Evolutionary conservation across 2,797 vertebrate species (phyloP).

Genomic region (Sandelia bainsii): DNA sequence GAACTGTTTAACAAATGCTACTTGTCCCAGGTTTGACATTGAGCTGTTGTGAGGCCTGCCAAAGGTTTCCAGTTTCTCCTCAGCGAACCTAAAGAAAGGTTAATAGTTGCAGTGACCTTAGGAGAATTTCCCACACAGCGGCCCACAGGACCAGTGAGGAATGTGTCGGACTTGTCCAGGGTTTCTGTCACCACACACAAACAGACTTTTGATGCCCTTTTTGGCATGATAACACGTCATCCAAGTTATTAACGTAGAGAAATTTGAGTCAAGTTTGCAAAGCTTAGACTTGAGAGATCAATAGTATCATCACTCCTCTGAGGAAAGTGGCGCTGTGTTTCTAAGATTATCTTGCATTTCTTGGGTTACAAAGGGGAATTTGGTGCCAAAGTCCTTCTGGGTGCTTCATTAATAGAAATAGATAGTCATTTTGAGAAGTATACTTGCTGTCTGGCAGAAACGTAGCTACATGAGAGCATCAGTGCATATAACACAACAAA

Average conservation of each 20-base stretch:
- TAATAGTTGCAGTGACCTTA: constrained; percentile 67
- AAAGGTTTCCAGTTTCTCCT: constrained; percentile 71
- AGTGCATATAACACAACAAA: no score
- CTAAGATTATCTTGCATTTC: constrained; percentile 29
- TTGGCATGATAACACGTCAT: constrained; percentile 25
- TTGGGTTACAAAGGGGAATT: constrained; percentile 26
- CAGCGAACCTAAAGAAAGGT: constrained; percentile 65
- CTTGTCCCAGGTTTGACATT: constrained; percentile 29
- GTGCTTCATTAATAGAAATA: background rate
- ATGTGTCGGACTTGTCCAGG: constrained; percentile 32
- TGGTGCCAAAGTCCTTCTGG: background rate
- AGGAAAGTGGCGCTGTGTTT: constrained; percentile 1
- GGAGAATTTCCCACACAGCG: constrained; percentile 47
- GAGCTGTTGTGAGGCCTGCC: constrained; percentile 38
- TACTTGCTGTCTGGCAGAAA: no score
- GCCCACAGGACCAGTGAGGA: constrained; percentile 37
- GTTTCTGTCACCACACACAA: constrained; percentile 11
- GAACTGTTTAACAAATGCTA: constrained; percentile 19
- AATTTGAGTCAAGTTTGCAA: constrained; percentile 14
- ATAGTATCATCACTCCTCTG: constrained; percentile 8
- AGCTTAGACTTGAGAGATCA: constrained; percentile 38
- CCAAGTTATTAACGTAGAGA: constrained; percentile 18
- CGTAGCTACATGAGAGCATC: no score
- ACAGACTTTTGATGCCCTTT: constrained; percentile 28
- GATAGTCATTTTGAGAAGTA: constrained; percentile 1